Conservation (phyloP, 1,140 invertebrate genomes). For the Apis mellifera region Amel_HAv3.1 CM009936.2:16310001-16310500, state of each 20-base stretch:
- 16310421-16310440: neutral
- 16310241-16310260: slow-evolving; percentile 26
- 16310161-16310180: neutral
- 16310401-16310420: neutral
- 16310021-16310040: slow-evolving; percentile 6
- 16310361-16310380: slow-evolving; percentile 43
- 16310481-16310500: neutral
- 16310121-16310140: neutral
- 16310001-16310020: slow-evolving; percentile 38
- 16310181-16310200: slow-evolving; percentile 19
- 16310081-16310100: slow-evolving; percentile 64
- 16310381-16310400: neutral
- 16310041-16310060: slow-evolving; percentile 52
- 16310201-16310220: slow-evolving; percentile 29
- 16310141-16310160: neutral
- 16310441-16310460: neutral
- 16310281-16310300: slow-evolving; percentile 2
- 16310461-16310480: neutral
- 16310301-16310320: neutral
- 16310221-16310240: slow-evolving; percentile 14
- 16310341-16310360: slow-evolving; percentile 60
- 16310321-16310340: slow-evolving; percentile 11
- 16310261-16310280: slow-evolving; percentile 48
- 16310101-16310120: neutral
- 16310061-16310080: slow-evolving; percentile 53